phyloP scores from a whole-genome alignment of 23 tunicate genomes.

The Styela plicata region DNA sequence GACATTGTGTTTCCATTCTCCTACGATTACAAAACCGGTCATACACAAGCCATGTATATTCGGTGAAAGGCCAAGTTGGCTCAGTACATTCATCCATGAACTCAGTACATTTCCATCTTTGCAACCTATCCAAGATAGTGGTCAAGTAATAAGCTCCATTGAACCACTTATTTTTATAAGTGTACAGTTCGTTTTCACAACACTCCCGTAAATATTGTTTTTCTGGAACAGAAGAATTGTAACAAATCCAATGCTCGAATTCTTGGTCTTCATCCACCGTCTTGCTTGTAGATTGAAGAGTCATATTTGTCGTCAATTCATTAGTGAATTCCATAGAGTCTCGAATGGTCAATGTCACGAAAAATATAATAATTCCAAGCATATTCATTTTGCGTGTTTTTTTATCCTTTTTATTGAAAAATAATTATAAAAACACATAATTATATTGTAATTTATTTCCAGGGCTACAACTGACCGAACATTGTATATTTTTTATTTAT shows the following conservation, averaged over 20 bases:
- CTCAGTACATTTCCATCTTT: constrained; percentile 62
- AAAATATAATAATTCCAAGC: neutral
- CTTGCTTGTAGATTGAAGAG: neutral
- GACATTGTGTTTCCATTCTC: constrained; percentile 23
- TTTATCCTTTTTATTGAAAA: no score
- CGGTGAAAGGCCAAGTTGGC: constrained; percentile 29
- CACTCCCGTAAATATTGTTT: neutral
- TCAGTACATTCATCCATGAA: constrained; percentile 52
- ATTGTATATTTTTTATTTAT: no score
- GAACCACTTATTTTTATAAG: constrained; percentile 28
- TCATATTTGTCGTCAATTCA: no score
- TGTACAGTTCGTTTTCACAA: neutral
- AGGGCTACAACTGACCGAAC: no score
- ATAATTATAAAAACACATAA: no score
- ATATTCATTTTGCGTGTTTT: no score
- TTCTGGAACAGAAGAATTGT: neutral
- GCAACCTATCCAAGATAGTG: constrained; percentile 34
- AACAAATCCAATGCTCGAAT: neutral
- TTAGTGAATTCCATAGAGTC: neutral
- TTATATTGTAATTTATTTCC: no score
- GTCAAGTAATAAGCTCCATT: constrained; percentile 34
- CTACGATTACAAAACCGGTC: constrained; percentile 41
- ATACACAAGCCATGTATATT: constrained; percentile 53
- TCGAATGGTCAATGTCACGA: neutral
- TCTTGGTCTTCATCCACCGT: neutral